Percentiles rank a stretch among this genome's conserved stretches.
phyloP scores from a whole-genome alignment of 2,888 invertebrate species.

The Polymixis flavicincta region DNA sequence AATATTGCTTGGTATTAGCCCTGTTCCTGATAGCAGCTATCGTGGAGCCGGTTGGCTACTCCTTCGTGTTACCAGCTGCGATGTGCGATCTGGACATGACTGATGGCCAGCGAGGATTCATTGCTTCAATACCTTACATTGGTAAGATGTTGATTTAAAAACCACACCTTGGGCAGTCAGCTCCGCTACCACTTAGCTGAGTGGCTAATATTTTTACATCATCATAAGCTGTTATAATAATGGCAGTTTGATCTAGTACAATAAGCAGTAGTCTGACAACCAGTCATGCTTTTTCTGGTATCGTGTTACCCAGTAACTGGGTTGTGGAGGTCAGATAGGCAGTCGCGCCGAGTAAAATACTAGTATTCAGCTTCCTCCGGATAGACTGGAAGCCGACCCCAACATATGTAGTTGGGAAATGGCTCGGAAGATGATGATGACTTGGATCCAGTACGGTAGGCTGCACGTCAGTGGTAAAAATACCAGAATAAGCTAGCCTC shows the following conservation, averaged over 20 bases:
- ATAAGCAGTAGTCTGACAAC: too few relatives aligned
- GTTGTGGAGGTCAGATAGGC: too few relatives aligned
- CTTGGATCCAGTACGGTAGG: not conserved
- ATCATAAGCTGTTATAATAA: not conserved
- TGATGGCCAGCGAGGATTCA: slow-evolving; percentile 89
- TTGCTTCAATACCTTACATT: slow-evolving; percentile 92
- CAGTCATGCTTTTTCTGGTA: too few relatives aligned
- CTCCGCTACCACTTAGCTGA: not conserved
- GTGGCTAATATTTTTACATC: not conserved
- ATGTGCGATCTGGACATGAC: slow-evolving; percentile 92
- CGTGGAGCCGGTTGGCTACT: slow-evolving; percentile 92
- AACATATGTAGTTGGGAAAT: too few relatives aligned
- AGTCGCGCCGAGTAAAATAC: too few relatives aligned
- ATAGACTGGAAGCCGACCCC: too few relatives aligned
- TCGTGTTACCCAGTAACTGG: too few relatives aligned
- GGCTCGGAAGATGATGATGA: too few relatives aligned
- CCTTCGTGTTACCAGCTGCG: slow-evolving; percentile 91
- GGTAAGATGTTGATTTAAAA: slow-evolving; percentile 80
- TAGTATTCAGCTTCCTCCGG: too few relatives aligned
- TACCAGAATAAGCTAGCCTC: not conserved
- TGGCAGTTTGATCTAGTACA: not conserved
- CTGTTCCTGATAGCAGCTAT: slow-evolving; percentile 91
- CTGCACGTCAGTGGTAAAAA: not conserved
- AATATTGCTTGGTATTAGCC: slow-evolving; percentile 78
- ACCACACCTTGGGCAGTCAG: not conserved